These are phyloP conservation scores for Sitta carolinensis DNA, from an alignment of 2,797 vertebrate species.

Conservation along the genomic window DNA sequence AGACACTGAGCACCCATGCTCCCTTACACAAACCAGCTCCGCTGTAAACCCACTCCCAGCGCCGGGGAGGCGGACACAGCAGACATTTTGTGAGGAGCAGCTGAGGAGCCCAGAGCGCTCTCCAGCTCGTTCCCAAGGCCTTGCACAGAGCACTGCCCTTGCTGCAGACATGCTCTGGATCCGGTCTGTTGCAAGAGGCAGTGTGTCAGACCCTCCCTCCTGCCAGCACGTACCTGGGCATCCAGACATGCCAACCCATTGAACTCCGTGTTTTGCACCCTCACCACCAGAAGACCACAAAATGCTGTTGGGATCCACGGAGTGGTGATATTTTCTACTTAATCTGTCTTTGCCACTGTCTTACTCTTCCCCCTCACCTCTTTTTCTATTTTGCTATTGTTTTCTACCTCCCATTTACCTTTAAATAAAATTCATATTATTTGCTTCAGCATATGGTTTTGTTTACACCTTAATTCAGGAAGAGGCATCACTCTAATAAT, in stretches of 20 bases:
- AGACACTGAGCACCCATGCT: background rate
- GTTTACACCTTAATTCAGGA: accelerated
- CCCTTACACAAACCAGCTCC: background rate
- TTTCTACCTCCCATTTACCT: background rate
- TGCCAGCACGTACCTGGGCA: background rate
- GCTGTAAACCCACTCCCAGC: accelerated
- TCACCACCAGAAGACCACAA: background rate
- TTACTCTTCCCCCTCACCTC: background rate
- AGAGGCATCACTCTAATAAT: background rate
- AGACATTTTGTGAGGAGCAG: background rate
- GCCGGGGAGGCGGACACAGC: accelerated
- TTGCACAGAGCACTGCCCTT: accelerated
- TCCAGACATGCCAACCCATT: background rate
- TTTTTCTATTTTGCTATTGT: background rate
- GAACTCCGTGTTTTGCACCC: accelerated
- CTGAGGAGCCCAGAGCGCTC: background rate
- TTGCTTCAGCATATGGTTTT: background rate
- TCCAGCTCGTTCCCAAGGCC: background rate
- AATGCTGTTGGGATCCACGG: background rate
- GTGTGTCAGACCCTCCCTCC: too few species aligned
- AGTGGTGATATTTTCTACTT: background rate
- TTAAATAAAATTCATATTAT: background rate
- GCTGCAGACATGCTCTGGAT: background rate
- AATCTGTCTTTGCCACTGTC: background rate
- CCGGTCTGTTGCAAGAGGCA: background rate